These are phyloP conservation scores for Hormaphis cornu DNA, from an alignment of 1,140 invertebrate species.

Conservation along the genomic window DNA sequence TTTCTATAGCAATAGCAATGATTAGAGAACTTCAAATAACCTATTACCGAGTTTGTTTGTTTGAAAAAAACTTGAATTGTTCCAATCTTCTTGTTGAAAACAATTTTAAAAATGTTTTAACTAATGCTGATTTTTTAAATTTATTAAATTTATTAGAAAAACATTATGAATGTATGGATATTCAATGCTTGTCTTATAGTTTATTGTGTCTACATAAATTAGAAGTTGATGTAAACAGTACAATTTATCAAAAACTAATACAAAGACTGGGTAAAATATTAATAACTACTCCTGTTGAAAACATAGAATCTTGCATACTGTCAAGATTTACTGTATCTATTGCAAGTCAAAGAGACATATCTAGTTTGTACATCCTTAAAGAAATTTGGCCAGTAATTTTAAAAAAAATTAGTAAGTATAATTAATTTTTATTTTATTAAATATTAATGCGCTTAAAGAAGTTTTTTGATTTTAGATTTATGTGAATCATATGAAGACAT, in stretches of 20 bases:
- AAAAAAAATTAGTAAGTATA: background rate
- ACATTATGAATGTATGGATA: background rate
- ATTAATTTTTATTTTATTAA: background rate
- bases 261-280: background rate
- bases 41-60: background rate
- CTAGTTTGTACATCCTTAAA: background rate
- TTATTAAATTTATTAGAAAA: constrained; percentile 2
- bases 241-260: background rate
- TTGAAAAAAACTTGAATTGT: background rate
- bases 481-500: background rate
- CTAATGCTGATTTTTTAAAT: constrained; percentile 26
- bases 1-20: constrained; percentile 21
- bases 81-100: background rate
- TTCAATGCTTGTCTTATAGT: constrained; percentile 17
- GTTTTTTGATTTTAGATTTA: background rate
- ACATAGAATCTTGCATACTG: background rate
- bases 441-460: background rate
- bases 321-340: constrained; percentile 13
- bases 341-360: background rate
- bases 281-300: background rate
- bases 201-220: constrained; percentile 21
- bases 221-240: background rate
- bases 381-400: constrained; percentile 17
- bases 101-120: constrained; percentile 26
- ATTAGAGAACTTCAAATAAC: constrained; percentile 28